These are phyloP conservation scores for Meriones psammophilus DNA, from an alignment of 2,797 vertebrate species.

Conservation along the genomic window DNA sequence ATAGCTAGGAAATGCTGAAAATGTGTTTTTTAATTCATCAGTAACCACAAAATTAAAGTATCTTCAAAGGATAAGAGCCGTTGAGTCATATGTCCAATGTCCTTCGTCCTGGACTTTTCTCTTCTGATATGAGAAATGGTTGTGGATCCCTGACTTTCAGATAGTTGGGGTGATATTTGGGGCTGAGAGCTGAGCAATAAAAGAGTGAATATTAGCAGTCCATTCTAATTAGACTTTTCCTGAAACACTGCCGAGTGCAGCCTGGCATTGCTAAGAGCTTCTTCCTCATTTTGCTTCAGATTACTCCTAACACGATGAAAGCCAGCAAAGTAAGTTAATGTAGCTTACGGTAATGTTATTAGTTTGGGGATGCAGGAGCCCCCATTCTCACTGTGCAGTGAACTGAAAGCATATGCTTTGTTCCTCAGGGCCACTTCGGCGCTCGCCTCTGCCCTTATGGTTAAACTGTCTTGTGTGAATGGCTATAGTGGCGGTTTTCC, in stretches of 20 bases:
- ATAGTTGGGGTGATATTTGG: neutral
- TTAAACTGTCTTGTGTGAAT: neutral
- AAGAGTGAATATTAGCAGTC: neutral
- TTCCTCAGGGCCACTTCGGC: neutral
- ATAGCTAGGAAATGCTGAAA: conserved; percentile 82
- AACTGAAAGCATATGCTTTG: neutral
- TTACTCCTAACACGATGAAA: neutral
- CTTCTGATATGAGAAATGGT: neutral
- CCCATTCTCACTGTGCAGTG: neutral
- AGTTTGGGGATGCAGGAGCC: neutral
- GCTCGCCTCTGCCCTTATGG: neutral
- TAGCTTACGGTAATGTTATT: no score
- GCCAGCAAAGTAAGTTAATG: no score
- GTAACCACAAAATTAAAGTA: conserved; percentile 84
- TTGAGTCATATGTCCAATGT: conserved; percentile 47
- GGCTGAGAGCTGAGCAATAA: neutral
- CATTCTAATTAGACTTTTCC: neutral
- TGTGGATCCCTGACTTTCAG: neutral
- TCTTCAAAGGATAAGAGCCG: conserved; percentile 76
- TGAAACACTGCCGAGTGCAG: neutral
- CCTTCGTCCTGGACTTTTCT: neutral
- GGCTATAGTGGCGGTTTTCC: neutral
- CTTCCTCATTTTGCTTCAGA: neutral
- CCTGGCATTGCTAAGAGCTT: neutral
- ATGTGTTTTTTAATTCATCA: conserved; percentile 84